Conservation (phyloP, 2,797 vertebrate species). For the Eulemur rubriventer region DNA sequence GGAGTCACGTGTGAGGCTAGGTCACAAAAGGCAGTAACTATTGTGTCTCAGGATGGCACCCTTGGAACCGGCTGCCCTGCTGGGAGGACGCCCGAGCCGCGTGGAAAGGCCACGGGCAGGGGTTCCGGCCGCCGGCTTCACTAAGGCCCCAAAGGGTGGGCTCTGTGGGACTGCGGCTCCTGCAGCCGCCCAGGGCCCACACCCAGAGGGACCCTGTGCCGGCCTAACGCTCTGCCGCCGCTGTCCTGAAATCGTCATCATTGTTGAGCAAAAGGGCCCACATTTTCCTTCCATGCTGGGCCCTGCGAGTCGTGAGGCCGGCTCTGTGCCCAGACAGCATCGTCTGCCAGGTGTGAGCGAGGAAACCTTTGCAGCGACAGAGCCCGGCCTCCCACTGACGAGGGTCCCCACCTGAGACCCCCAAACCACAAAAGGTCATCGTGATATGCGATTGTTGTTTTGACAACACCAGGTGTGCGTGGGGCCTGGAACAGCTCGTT, state of each 20-base stretch:
- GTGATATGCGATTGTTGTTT: accelerated
- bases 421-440: neutral
- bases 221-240: accelerated
- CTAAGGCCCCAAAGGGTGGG: neutral
- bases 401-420: neutral
- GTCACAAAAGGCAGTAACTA: neutral
- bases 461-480: neutral
- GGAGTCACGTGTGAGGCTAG: neutral
- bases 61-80: neutral
- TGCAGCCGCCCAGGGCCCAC: accelerated
- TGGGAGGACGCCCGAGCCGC: accelerated
- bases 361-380: neutral
- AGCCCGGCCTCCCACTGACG: neutral
- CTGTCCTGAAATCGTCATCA: neutral
- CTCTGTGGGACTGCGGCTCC: neutral
- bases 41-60: neutral
- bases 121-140: accelerated
- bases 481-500: accelerated
- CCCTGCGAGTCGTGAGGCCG: neutral
- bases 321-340: neutral
- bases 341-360: too few species aligned
- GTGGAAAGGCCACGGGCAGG: accelerated
- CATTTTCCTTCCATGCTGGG: neutral
- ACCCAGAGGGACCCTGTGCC: neutral
- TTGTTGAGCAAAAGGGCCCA: neutral